Conservation (phyloP, 2,113 vertebrate species). For the Tetrao urogallus region DNA sequence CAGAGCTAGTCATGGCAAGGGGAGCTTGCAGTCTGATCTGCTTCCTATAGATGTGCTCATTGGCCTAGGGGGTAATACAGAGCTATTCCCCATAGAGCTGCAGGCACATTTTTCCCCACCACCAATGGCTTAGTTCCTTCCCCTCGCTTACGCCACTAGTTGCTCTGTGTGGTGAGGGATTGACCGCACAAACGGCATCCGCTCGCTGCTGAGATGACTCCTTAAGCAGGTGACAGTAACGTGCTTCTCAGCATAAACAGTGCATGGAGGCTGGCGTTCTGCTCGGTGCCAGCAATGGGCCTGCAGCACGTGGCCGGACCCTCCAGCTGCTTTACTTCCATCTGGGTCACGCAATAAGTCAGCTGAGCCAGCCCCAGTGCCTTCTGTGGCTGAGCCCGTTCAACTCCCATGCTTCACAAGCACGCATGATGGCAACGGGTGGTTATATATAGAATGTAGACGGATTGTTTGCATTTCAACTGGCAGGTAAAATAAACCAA, state of each 20-base stretch:
- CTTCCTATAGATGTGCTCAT: not conserved
- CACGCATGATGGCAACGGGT: not conserved
- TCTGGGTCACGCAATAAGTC: not conserved
- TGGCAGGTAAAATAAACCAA: conserved; percentile 47
- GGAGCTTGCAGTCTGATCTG: not conserved
- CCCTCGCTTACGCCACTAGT: not conserved
- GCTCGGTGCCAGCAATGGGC: not conserved
- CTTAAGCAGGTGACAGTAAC: not conserved
- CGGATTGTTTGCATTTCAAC: conserved; percentile 17
- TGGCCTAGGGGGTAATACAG: not conserved
- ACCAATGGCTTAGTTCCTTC: not conserved
- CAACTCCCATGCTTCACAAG: not conserved
- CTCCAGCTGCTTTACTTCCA: not conserved
- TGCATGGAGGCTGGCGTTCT: not conserved
- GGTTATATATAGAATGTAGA: not conserved
- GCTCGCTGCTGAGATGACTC: not conserved
- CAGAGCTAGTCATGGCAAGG: not conserved
- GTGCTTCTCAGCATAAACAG: not conserved
- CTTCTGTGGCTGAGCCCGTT: not conserved
- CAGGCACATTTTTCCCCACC: not conserved
- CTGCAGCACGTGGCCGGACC: accelerated
- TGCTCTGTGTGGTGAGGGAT: not conserved
- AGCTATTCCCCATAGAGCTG: not conserved
- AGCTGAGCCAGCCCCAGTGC: not conserved
- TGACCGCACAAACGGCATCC: not conserved